These are phyloP conservation scores for Desmophyllum pertusum DNA, from an alignment of 92 coral and sea anemone species.

Conservation along the genomic window DNA sequence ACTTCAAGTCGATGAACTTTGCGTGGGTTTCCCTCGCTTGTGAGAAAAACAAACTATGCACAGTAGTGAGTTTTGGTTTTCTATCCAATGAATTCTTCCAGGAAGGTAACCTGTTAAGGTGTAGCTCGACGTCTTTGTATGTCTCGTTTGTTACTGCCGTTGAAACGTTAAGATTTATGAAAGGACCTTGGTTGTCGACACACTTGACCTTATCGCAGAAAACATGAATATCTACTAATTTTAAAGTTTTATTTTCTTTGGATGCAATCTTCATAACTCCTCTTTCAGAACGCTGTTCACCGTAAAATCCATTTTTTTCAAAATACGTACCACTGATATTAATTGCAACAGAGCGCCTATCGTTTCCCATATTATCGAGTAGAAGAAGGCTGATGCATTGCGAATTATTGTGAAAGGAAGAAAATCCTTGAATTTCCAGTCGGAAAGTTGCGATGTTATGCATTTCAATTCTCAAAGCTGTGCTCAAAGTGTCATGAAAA, in stretches of 20 bases:
- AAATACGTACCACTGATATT: not conserved
- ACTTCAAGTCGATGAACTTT: not conserved
- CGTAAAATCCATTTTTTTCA: not conserved
- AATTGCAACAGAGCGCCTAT: not conserved
- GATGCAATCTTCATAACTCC: slow-evolving; percentile 13
- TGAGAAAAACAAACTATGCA: not conserved
- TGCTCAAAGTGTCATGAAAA: not conserved
- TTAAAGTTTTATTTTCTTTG: not conserved
- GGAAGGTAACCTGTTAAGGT: not conserved
- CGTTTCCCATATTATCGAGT: not conserved
- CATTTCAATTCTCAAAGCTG: not conserved
- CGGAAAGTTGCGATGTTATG: not conserved
- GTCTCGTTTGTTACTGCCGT: slow-evolving; percentile 4
- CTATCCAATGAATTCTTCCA: not conserved
- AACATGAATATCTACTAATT: not conserved
- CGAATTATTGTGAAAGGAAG: slow-evolving; percentile 2
- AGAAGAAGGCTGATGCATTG: slow-evolving; percentile 1
- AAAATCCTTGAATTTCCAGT: slow-evolving; percentile 9
- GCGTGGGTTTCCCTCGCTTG: not conserved
- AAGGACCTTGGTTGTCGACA: slow-evolving; percentile 10
- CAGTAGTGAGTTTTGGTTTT: not conserved
- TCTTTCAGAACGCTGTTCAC: not conserved
- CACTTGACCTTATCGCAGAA: slow-evolving; percentile 6
- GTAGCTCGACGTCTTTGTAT: not conserved
- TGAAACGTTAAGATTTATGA: slow-evolving; percentile 5